Percentiles rank a stretch among this genome's conserved stretches.
Conservation (phyloP, 2,888 invertebrate genomes). For the Ceramica pisi region DNA sequence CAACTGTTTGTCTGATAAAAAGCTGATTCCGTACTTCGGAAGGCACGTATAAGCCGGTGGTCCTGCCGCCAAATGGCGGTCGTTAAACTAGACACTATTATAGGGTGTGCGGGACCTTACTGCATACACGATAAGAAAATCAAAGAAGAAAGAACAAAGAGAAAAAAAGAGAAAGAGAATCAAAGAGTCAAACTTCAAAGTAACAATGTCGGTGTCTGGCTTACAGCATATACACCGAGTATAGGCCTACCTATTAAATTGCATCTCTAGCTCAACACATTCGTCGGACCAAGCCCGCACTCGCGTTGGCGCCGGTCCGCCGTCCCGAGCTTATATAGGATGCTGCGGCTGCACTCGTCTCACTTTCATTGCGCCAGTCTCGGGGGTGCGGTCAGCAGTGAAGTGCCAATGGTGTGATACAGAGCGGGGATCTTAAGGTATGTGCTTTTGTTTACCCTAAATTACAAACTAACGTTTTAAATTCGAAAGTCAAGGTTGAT, state of each 20-base stretch:
- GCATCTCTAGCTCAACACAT: slow-evolving; percentile 50
- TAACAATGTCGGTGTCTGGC: not conserved
- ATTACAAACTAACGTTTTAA: too few relatives aligned
- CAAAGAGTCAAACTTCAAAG: not conserved
- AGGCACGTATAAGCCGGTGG: too few relatives aligned
- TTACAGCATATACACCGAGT: not conserved
- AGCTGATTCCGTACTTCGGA: too few relatives aligned
- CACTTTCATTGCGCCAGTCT: slow-evolving; percentile 77
- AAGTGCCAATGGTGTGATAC: slow-evolving; percentile 60
- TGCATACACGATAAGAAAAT: too few relatives aligned
- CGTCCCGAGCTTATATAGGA: slow-evolving; percentile 78
- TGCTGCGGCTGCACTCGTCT: slow-evolving; percentile 68
- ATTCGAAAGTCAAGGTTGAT: too few relatives aligned
- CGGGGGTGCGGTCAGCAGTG: slow-evolving; percentile 43
- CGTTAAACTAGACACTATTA: too few relatives aligned
- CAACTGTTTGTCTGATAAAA: too few relatives aligned
- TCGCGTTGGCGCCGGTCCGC: slow-evolving; percentile 57
- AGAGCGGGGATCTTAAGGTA: slow-evolving; percentile 50
- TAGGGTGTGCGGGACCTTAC: too few relatives aligned
- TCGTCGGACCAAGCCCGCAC: slow-evolving; percentile 72
- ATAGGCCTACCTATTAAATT: not conserved
- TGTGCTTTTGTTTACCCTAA: slow-evolving; percentile 18
- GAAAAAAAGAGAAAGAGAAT: too few relatives aligned
- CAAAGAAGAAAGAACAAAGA: too few relatives aligned
- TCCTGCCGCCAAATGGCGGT: too few relatives aligned